phyloP scores from a whole-genome alignment of 2,888 invertebrate species.

The Idaea straminata region DNA sequence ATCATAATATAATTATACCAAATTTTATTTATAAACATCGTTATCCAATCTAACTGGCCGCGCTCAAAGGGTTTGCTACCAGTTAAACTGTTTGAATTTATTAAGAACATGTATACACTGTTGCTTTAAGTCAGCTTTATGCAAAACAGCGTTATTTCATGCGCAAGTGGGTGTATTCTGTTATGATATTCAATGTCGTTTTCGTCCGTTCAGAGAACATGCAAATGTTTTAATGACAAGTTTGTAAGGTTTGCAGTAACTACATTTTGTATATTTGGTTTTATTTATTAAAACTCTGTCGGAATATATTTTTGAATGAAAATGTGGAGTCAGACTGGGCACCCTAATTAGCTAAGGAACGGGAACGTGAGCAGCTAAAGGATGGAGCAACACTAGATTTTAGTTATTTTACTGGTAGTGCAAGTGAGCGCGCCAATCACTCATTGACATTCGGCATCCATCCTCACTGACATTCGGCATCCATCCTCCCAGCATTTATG shows the following conservation, averaged over 20 bases:
- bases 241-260: slow-evolving; percentile 12
- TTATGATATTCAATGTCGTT: slow-evolving; percentile 4
- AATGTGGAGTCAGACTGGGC: neutral
- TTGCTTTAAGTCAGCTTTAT: slow-evolving; percentile 46
- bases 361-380: too few species aligned
- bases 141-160: slow-evolving; percentile 49
- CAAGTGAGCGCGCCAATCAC: too few species aligned
- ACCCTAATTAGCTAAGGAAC: too few species aligned
- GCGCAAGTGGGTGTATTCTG: slow-evolving; percentile 8
- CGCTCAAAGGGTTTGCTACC: neutral
- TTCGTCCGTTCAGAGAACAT: slow-evolving; percentile 10
- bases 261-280: neutral
- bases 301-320: neutral
- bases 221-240: slow-evolving; percentile 6
- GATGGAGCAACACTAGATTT: too few species aligned
- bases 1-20: neutral
- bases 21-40: neutral
- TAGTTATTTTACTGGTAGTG: too few species aligned
- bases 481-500: too few species aligned
- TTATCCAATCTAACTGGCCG: neutral
- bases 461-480: too few species aligned
- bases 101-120: neutral
- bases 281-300: neutral
- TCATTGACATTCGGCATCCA: too few species aligned
- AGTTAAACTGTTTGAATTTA: neutral